These are phyloP conservation scores for Oreortyx pictus DNA, from an alignment of 2,797 vertebrate species.

Conservation along the genomic window DNA sequence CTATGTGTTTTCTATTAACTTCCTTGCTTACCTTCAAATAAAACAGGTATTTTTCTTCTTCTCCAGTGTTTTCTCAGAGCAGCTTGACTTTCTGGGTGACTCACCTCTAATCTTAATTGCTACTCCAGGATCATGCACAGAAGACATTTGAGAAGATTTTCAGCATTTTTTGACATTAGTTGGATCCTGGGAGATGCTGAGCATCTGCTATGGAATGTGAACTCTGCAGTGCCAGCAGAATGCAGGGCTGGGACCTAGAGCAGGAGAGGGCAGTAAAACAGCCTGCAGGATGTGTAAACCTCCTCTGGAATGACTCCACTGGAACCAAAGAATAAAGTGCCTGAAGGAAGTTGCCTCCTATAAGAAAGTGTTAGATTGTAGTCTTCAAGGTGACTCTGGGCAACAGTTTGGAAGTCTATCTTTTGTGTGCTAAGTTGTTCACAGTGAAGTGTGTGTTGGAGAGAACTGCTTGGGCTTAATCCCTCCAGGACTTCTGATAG, in stretches of 20 bases:
- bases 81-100: background rate
- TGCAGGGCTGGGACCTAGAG: background rate
- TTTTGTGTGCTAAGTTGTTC: background rate
- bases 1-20: background rate
- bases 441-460: background rate
- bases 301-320: background rate
- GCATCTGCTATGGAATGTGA: background rate
- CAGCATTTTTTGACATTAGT: background rate
- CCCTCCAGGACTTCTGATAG: background rate
- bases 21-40: background rate
- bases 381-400: background rate
- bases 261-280: background rate
- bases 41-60: background rate
- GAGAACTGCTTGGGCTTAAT: background rate
- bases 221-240: background rate
- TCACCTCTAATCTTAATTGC: background rate
- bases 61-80: background rate
- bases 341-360: background rate
- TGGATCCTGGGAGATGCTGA: background rate
- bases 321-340: background rate
- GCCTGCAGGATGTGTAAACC: background rate
- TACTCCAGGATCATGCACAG: background rate
- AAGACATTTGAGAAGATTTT: background rate
- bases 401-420: background rate
- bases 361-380: background rate